Conservation (phyloP, 2,888 invertebrate species). For the Pachliopta kotzebuea region DNA sequence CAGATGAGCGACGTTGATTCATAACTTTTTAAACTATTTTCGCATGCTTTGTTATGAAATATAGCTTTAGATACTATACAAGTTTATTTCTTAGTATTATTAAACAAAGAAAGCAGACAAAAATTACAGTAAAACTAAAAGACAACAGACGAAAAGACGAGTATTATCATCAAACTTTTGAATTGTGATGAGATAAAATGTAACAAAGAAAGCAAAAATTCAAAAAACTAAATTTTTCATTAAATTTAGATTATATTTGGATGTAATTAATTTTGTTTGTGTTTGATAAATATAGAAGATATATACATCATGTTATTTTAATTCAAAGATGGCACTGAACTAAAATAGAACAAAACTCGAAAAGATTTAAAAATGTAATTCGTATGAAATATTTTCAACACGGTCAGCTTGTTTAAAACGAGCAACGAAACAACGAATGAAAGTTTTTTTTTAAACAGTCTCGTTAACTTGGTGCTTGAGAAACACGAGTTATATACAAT, state of each 20-base stretch:
- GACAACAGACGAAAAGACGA: not conserved
- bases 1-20: conserved; percentile 14
- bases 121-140: not conserved
- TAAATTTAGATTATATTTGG: too few species aligned
- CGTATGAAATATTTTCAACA: not conserved
- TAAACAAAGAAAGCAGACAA: not conserved
- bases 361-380: not conserved
- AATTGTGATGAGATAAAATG: too few species aligned
- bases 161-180: too few species aligned
- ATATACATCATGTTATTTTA: too few species aligned
- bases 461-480: not conserved
- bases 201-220: too few species aligned
- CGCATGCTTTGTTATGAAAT: not conserved
- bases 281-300: too few species aligned
- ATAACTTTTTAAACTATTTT: conserved; percentile 9
- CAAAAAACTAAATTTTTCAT: too few species aligned
- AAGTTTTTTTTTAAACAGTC: not conserved
- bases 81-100: too few species aligned
- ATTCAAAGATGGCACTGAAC: too few species aligned
- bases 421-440: not conserved
- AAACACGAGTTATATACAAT: conserved; percentile 1
- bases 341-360: too few species aligned
- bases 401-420: not conserved
- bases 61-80: not conserved
- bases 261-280: too few species aligned